Evolutionary conservation across 2,113 vertebrate species (phyloP), one percentile per base, ranked within the genome.

Genomic region (Romanogobio albipinnatus): DNA sequence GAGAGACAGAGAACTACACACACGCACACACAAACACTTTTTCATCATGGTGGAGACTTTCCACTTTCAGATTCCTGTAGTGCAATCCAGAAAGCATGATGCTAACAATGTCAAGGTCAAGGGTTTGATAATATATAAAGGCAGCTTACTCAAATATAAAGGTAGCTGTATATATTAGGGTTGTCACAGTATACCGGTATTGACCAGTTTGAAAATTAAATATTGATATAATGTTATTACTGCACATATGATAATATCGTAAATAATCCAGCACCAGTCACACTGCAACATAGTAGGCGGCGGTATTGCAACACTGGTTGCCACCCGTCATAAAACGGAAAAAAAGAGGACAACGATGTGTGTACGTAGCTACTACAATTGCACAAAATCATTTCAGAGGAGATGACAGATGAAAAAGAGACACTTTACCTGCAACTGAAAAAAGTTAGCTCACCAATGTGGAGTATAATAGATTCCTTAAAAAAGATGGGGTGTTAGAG

Each of bases 1-100:
- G 79, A 49, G 47, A 64, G 45, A 76, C 71, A 76, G 19, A 74
- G 29, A 76, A 76, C 26, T 56, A 85, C 62, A 56, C 61, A 36
- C 75, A 29, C 83, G 39, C 13, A 43, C 64, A 45, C 76, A 59
- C 29, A 79, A 61, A 39, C 29, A 36, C 10, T 51, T 29, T 47
- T 51, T 49, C 45, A 66, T 9, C 19, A 66, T 11, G 76, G 43
- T 15, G 33, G 51, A 5, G 36, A 47, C n/a, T 74, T 47, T 73
- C 70, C 43, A 73, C n/a, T 73, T 47, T 74, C n/a, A 6, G 70
- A 49, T 74, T 74, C 43, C 43, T 15, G 70, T 47, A 73, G 39
- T 47, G 70, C 43, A 73, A 73, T 6, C 43, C 24, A 6, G 14
- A 47, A 73, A 24, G 22, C 70, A 14, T 8, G 19, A 24, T 47